Percentiles rank a stretch among this genome's conserved stretches.
Evolutionary conservation across 2,888 invertebrate genomes (phyloP).

Genomic region (Agriotes lineatus): DNA sequence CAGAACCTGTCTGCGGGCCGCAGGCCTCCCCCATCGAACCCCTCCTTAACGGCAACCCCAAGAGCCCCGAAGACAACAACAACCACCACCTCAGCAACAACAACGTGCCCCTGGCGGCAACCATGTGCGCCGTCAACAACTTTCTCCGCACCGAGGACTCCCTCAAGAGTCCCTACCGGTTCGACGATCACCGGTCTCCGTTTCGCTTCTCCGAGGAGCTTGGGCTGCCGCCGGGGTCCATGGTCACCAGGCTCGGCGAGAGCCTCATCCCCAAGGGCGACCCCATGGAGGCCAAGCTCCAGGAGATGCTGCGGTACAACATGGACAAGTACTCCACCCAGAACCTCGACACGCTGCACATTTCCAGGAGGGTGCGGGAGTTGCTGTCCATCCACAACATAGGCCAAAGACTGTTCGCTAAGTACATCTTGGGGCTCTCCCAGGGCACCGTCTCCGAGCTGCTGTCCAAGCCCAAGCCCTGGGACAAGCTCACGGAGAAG

Average conservation of each 20-base stretch:
- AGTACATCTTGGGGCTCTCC: conserved; percentile 95
- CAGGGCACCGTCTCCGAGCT: conserved; percentile 99
- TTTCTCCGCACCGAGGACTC: conserved; percentile 66
- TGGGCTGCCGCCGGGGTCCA: conserved; percentile 83
- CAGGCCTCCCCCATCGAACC: conserved; percentile 55
- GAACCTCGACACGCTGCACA: conserved; percentile 94
- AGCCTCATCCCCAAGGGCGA: conserved; percentile 93
- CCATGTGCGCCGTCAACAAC: conserved; percentile 66
- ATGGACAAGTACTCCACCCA: conserved; percentile 97
- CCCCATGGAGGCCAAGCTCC: conserved; percentile 92
- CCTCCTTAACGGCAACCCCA: conserved; percentile 67
- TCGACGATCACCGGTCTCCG: conserved; percentile 83
- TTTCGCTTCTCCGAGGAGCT: conserved; percentile 89
- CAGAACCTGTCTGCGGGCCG: conserved; percentile 60
- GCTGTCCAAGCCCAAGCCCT: conserved; percentile 98
- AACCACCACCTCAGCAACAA: conserved; percentile 68
- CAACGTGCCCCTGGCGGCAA: conserved; percentile 66
- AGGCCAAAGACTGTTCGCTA: conserved; percentile 98
- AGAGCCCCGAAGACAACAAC: conserved; percentile 70
- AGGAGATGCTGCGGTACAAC: conserved; percentile 94
- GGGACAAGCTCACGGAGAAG: conserved; percentile 99
- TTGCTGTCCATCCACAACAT: conserved; percentile 97
- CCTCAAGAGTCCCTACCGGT: conserved; percentile 78
- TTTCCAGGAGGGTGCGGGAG: conserved; percentile 93
- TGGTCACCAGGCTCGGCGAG: conserved; percentile 88